A percentile compares a stretch with the other conserved stretches of the same genome.
Conservation (phyloP, 2,888 invertebrate genomes). For the Psylliodes chrysocephalus region DNA sequence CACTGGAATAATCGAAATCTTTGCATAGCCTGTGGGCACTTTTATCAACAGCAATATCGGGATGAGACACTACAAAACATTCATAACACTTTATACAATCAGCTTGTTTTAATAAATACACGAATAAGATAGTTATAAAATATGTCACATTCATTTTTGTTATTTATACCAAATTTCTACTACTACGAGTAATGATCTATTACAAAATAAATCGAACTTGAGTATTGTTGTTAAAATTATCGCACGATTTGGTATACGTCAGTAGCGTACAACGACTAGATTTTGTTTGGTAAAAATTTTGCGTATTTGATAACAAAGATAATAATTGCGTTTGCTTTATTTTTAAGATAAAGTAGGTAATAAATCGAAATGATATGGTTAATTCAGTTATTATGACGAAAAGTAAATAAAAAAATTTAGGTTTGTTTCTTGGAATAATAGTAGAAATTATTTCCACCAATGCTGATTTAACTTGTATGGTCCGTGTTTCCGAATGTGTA, state of each 20-base stretch:
- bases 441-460: too few species aligned
- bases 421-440: too few species aligned
- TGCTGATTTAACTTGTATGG: too few species aligned
- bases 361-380: too few species aligned
- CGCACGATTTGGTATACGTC: not conserved
- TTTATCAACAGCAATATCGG: conserved; percentile 28
- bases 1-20: conserved; percentile 41
- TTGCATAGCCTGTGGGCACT: conserved; percentile 36
- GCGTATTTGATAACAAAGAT: too few species aligned
- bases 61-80: conserved; percentile 32
- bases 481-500: too few species aligned
- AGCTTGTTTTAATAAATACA: not conserved
- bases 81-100: conserved; percentile 32
- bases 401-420: too few species aligned
- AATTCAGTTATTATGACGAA: too few species aligned
- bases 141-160: not conserved
- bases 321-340: too few species aligned
- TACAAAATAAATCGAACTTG: not conserved
- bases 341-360: too few species aligned
- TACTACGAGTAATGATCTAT: not conserved
- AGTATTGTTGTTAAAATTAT: not conserved
- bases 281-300: too few species aligned
- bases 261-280: not conserved
- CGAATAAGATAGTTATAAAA: not conserved
- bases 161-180: not conserved